Evolutionary conservation across 2,113 vertebrate species (phyloP), one percentile per base, ranked within the genome.

Genomic region (Cricetomys ansorgei): DNA sequence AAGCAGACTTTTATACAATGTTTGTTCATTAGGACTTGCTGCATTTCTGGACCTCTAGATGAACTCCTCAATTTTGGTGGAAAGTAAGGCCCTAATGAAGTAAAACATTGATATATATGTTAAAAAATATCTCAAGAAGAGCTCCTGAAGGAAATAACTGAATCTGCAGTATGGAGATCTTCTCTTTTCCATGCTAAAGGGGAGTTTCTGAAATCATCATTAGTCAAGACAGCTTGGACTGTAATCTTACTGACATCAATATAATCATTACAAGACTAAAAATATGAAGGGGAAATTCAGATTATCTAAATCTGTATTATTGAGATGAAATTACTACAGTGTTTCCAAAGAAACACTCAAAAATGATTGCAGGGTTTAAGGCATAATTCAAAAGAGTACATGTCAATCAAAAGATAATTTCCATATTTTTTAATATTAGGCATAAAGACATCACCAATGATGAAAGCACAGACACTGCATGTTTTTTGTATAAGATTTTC

Each of bases 361-460:
- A 65, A 79, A 10, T 77, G 40, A 95, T 89, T 84, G 70, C 5
- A 83, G 40, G 27, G 73, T 90, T 67, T 45, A 31, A 95, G 62
- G 0, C 93, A 89, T 57, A 34, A 89, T 93, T 95, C 73, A 57
- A 3, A 69, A 62, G 57, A 86, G 11, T 43, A 29, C 11, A 23
- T 97, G 55, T 91, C 75, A 90, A 87, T 79, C 85, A 40, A n/a
- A 23, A 92, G 27, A 84, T 72, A 43, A 87, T 73, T 91, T 86
- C 34, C 29, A 3, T 50, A 5, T 45, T 67, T 31, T 80, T 85
- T 88, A 83, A 34, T 89, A 75, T 45, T 75, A 75, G 34, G 91
- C 59, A 64, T 57, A 92, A 92, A 43, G 19, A 62, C 59, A 17
- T 70, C 50, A 50, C 79, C 23, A 55, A 12, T 45, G 43, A 79